Percentiles rank a stretch among this genome's conserved stretches.
phyloP scores from a whole-genome alignment of 2,888 invertebrate genomes.

The Crossocerus cetratus region DNA sequence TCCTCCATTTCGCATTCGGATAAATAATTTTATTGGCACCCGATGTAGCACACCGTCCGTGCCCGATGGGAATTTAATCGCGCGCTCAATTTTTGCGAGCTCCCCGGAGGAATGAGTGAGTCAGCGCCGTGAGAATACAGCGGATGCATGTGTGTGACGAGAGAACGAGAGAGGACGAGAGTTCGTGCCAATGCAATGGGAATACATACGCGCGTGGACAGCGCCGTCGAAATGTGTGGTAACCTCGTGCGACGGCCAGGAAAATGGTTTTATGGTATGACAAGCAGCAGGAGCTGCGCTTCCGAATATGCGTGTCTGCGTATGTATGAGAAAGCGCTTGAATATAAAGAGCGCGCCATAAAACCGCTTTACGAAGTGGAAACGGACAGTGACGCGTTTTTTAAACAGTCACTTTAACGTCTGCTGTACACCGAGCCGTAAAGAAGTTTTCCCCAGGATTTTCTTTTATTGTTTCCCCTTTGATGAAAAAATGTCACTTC shows the following conservation, averaged over 20 bases:
- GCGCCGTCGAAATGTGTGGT: neutral
- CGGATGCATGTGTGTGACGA: neutral
- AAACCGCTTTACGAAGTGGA: slow-evolving; percentile 7
- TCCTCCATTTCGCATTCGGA: slow-evolving; percentile 31
- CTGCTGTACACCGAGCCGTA: no score
- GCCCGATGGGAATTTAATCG: slow-evolving; percentile 8
- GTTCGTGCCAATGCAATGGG: neutral
- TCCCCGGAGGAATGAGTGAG: neutral
- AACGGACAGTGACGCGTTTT: slow-evolving; percentile 2
- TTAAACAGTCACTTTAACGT: neutral
- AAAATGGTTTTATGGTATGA: neutral
- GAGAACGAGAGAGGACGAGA: neutral
- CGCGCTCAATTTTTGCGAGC: slow-evolving; percentile 5
- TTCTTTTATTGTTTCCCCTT: no score
- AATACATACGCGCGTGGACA: neutral
- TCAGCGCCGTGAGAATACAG: neutral
- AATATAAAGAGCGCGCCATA: neutral
- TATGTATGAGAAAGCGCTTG: neutral
- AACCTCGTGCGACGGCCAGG: neutral
- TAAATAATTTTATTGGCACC: slow-evolving; percentile 31
- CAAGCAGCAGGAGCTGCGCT: neutral
- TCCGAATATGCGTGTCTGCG: neutral
- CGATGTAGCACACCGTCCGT: neutral
- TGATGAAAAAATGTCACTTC: no score
- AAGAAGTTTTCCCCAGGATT: no score